A percentile compares a stretch with the other conserved stretches of the same genome.
Conservation (phyloP, 2,113 vertebrate species). For the Sprattus sprattus region DNA sequence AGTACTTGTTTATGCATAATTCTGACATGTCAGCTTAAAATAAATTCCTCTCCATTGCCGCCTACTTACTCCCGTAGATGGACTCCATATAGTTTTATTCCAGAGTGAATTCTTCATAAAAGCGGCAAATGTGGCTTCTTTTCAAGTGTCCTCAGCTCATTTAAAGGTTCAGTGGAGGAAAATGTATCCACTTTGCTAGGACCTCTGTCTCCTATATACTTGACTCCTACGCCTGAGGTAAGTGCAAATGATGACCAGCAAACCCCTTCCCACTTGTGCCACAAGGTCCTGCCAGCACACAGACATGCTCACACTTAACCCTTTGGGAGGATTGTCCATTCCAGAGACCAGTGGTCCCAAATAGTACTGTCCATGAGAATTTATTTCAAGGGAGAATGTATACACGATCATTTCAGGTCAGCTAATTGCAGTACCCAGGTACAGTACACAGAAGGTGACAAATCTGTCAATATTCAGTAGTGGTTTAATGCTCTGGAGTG, state of each 20-base stretch:
- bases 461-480: too few relatives aligned
- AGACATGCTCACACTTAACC: neutral
- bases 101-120: neutral
- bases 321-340: neutral
- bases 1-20: neutral
- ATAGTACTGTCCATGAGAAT: neutral
- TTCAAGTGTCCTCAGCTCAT: neutral
- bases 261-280: constrained; percentile 69
- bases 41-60: neutral
- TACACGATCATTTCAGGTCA: too few relatives aligned
- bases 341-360: neutral
- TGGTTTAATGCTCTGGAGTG: too few relatives aligned
- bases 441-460: too few relatives aligned
- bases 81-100: neutral
- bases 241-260: constrained; percentile 63
- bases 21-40: neutral
- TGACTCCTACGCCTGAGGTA: constrained; percentile 60
- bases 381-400: neutral
- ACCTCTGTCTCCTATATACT: constrained; percentile 48
- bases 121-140: neutral
- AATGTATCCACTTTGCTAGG: constrained; percentile 46
- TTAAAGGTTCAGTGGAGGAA: neutral
- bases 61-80: neutral
- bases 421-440: too few relatives aligned
- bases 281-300: neutral